These are phyloP conservation scores for Ictalurus punctatus DNA, from an alignment of 2,113 vertebrate species.

Conservation along the genomic window DNA sequence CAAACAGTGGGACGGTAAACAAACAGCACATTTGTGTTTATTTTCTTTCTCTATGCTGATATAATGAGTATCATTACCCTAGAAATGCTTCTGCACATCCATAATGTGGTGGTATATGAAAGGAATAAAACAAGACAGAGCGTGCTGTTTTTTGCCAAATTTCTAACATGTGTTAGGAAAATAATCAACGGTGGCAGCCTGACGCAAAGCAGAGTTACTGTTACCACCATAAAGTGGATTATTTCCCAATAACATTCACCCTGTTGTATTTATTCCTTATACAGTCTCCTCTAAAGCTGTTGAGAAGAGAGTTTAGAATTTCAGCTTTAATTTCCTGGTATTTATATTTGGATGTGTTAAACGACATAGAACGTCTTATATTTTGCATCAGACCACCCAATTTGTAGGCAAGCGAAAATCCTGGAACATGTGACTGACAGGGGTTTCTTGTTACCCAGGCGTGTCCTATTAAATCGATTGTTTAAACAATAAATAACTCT, in stretches of 20 bases:
- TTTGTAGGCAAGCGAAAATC: too few relatives aligned
- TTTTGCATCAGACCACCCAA: too few relatives aligned
- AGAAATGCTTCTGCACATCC: neutral
- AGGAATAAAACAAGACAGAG: neutral
- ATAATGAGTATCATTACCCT: neutral
- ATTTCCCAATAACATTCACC: neutral
- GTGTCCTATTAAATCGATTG: too few relatives aligned
- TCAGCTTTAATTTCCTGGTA: too few relatives aligned
- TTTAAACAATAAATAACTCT: too few relatives aligned
- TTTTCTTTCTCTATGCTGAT: neutral
- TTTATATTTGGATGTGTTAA: too few relatives aligned
- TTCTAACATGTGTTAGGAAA: neutral
- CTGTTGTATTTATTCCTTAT: neutral
- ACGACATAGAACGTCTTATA: too few relatives aligned
- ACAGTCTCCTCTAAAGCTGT: too few relatives aligned
- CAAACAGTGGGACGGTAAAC: constrained; percentile 10
- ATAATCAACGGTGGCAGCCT: neutral
- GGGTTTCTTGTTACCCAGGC: too few relatives aligned
- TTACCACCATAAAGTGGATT: neutral
- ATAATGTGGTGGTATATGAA: neutral
- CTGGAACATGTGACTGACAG: too few relatives aligned
- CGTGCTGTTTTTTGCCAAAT: neutral
- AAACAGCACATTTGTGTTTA: constrained; percentile 4
- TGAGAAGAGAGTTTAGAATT: too few relatives aligned
- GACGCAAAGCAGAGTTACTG: neutral